These are phyloP conservation scores for Bungarus multicinctus DNA, from an alignment of 2,113 vertebrate genomes.

Conservation along the genomic window DNA sequence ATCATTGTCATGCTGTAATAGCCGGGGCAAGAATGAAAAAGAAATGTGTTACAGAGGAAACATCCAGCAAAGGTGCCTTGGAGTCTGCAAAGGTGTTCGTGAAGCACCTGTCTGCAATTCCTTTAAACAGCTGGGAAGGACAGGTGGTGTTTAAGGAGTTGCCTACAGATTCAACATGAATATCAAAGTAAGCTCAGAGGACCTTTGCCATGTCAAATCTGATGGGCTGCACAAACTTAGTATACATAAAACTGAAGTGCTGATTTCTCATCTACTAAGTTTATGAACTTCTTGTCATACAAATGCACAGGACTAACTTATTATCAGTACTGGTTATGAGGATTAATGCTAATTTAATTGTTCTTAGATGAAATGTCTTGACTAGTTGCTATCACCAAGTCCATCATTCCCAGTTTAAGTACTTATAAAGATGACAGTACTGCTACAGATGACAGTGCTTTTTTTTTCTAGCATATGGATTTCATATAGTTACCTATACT, in stretches of 20 bases:
- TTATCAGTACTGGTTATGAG: background rate
- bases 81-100: background rate
- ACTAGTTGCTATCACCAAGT: background rate
- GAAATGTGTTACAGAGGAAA: background rate
- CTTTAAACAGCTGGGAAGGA: background rate
- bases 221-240: background rate
- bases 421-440: background rate
- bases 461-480: background rate
- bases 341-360: background rate
- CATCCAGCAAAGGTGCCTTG: background rate
- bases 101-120: background rate
- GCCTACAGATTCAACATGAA: background rate
- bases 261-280: background rate
- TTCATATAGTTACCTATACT: background rate
- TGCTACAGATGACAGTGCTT: too few relatives aligned
- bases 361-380: background rate
- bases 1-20: conserved; percentile 13
- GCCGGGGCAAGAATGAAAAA: background rate
- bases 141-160: background rate
- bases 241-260: background rate
- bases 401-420: background rate
- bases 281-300: background rate
- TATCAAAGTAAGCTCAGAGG: background rate
- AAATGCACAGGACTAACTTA: background rate
- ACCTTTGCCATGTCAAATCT: background rate